phyloP scores from a whole-genome alignment of 2,113 vertebrate species.

The Pitta sordida region DNA sequence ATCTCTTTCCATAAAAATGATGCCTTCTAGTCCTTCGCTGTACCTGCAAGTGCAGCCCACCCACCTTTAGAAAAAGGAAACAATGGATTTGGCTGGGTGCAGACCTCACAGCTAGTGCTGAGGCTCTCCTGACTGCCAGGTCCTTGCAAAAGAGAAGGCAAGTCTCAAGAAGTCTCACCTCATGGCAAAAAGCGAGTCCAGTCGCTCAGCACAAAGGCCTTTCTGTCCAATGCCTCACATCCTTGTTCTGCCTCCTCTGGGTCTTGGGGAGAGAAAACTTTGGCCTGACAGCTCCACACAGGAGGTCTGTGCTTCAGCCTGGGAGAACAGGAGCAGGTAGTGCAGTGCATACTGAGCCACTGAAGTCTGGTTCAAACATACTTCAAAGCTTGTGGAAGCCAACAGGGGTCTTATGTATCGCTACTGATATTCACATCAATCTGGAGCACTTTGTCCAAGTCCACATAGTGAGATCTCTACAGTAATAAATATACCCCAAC shows the following conservation, averaged over 20 bases:
- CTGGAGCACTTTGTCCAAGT: constrained; percentile 48
- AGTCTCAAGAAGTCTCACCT: background rate
- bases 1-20: background rate
- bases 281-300: background rate
- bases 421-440: constrained; percentile 60
- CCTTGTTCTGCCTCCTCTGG: background rate
- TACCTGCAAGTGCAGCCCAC: background rate
- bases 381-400: constrained; percentile 59
- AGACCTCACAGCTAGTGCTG: rapidly evolving
- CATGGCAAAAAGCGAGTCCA: background rate
- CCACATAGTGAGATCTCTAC: constrained; percentile 50
- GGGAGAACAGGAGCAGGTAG: constrained; percentile 24
- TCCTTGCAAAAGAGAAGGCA: background rate
- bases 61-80: background rate
- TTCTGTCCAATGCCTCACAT: background rate
- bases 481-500: constrained; percentile 54
- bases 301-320: constrained; percentile 26
- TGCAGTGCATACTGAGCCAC: constrained; percentile 31
- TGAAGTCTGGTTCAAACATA: constrained; percentile 63
- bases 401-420: constrained; percentile 43
- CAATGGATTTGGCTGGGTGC: background rate
- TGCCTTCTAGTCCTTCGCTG: background rate
- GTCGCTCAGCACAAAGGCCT: background rate
- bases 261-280: background rate
- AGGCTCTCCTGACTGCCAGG: background rate